Conservation (phyloP, 1,140 invertebrate species). For the Diprion similis region DNA sequence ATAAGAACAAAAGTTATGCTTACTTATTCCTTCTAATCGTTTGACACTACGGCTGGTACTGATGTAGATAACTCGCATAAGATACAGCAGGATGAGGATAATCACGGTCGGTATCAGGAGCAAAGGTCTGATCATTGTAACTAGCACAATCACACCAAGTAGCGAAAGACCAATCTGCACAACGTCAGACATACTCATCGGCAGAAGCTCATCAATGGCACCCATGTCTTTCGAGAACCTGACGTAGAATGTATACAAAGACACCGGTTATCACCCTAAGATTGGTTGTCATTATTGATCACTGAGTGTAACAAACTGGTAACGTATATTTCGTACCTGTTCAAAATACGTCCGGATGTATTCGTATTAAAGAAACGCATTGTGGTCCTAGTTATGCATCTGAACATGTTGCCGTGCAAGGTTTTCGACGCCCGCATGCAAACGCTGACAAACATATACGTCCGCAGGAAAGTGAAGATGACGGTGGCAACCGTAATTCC, state of each 20-base stretch:
- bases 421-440: conserved; percentile 76
- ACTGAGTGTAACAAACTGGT: neutral
- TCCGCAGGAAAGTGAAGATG: conserved; percentile 64
- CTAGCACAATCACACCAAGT: conserved; percentile 77
- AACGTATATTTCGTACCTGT: conserved; percentile 57
- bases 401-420: conserved; percentile 83
- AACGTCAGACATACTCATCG: conserved; percentile 76
- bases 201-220: conserved; percentile 84
- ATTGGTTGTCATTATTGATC: neutral
- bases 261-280: neutral
- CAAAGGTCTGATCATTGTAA: conserved; percentile 78
- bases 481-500: conserved; percentile 69
- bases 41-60: conserved; percentile 85
- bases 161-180: conserved; percentile 76
- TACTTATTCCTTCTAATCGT: conserved; percentile 87
- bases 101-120: conserved; percentile 74
- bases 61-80: conserved; percentile 80
- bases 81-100: conserved; percentile 75
- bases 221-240: conserved; percentile 87
- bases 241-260: neutral
- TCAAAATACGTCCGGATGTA: conserved; percentile 76
- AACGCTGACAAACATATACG: conserved; percentile 71
- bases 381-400: conserved; percentile 72
- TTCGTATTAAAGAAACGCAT: conserved; percentile 87
- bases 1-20: conserved; percentile 52